Percentiles rank a stretch among this genome's conserved stretches.
These are phyloP conservation scores for Platysternon megacephalum DNA, from an alignment of 2,113 vertebrate species.

Conservation along the genomic window DNA sequence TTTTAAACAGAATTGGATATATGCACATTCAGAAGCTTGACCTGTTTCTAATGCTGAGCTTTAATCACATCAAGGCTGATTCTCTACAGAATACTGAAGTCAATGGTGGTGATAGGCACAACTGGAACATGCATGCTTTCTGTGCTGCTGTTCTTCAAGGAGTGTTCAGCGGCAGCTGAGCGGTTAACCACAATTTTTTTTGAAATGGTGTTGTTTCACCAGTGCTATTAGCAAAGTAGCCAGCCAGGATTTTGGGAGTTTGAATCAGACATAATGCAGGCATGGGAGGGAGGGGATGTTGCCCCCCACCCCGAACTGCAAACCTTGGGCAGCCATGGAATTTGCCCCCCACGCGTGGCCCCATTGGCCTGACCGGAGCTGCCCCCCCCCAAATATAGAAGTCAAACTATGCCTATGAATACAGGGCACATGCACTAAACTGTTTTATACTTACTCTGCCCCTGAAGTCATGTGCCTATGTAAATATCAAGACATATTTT, in stretches of 20 bases:
- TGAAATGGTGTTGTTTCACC: not conserved
- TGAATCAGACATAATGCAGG: not conserved
- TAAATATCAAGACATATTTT: conserved; percentile 34
- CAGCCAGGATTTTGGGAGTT: not conserved
- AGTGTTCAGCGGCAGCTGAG: not conserved
- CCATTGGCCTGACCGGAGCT: too few relatives aligned
- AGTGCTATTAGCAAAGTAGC: not conserved
- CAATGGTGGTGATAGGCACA: not conserved
- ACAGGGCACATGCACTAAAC: not conserved
- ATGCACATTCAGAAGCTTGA: not conserved
- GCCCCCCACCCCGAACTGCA: too few relatives aligned
- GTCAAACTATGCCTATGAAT: too few relatives aligned
- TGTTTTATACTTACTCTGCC: conserved; percentile 18
- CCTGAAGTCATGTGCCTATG: conserved; percentile 1
- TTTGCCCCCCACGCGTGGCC: too few relatives aligned
- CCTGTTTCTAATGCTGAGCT: not conserved
- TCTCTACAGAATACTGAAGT: not conserved
- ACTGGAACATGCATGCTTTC: not conserved
- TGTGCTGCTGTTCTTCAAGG: not conserved
- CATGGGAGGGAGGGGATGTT: not conserved
- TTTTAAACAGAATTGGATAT: not conserved
- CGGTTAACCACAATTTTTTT: not conserved
- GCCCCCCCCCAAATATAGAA: too few relatives aligned
- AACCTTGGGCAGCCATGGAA: too few relatives aligned
- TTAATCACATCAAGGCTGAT: not conserved